phyloP scores from a whole-genome alignment of 1,140 invertebrate species.

The Neodiprion fabricii region DNA sequence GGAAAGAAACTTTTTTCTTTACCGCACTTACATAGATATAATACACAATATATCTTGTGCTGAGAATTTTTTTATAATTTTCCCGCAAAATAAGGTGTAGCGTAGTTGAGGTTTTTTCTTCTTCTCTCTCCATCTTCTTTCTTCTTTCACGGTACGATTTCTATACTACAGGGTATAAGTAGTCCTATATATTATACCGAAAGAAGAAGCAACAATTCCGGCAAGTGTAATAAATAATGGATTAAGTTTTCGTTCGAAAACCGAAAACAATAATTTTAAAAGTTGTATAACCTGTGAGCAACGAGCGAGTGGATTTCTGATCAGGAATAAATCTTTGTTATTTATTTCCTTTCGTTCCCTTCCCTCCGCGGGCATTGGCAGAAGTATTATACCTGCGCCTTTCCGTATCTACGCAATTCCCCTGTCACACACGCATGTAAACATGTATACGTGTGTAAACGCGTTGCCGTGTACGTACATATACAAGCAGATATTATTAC shows the following conservation, averaged over 20 bases:
- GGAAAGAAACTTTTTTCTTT: too few relatives aligned
- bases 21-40: too few relatives aligned
- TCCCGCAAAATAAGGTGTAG: too few relatives aligned
- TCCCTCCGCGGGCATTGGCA: background rate
- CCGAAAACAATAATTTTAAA: background rate
- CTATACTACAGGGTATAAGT: too few relatives aligned
- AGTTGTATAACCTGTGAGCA: background rate
- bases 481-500: background rate
- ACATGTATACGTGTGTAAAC: background rate
- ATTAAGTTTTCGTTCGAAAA: background rate
- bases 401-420: too few relatives aligned
- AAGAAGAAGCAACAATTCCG: background rate
- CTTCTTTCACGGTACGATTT: too few relatives aligned
- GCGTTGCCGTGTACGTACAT: background rate
- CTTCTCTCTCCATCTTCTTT: too few relatives aligned
- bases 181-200: too few relatives aligned
- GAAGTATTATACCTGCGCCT: background rate
- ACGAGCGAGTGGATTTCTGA: background rate
- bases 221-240: background rate
- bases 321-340: constrained; percentile 5
- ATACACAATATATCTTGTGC: too few relatives aligned
- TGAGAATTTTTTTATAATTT: too few relatives aligned
- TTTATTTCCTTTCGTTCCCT: background rate
- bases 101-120: too few relatives aligned
- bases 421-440: background rate